Percentiles rank a stretch among this genome's conserved stretches.
These are phyloP conservation scores for Chrysocyon brachyurus DNA, from an alignment of 2,797 vertebrate genomes.

Conservation along the genomic window DNA sequence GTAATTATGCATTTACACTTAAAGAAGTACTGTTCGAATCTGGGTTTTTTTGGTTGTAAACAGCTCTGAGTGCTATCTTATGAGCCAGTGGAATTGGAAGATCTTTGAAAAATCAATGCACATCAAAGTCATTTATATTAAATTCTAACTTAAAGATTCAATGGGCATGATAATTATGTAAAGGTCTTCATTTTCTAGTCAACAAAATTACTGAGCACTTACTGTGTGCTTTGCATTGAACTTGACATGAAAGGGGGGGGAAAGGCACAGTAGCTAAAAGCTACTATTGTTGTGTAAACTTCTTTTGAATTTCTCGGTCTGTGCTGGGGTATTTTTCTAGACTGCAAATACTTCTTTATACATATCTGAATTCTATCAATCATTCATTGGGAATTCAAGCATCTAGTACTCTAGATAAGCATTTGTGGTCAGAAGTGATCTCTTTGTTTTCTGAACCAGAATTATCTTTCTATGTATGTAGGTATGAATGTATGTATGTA, in stretches of 20 bases:
- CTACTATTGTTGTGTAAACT: neutral
- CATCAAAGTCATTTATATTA: neutral
- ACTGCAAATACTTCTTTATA: neutral
- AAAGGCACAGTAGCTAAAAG: rapidly evolving
- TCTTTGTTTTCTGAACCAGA: neutral
- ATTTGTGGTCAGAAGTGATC: neutral
- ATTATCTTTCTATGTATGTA: neutral
- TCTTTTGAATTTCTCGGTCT: neutral
- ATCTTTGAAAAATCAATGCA: conserved; percentile 33
- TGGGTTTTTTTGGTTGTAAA: neutral
- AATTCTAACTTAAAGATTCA: conserved; percentile 31
- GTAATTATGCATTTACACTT: neutral
- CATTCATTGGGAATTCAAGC: neutral
- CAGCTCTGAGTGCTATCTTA: neutral
- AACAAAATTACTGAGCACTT: neutral
- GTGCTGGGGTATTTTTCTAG: neutral
- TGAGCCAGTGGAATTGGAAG: neutral
- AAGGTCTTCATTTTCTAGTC: conserved; percentile 28
- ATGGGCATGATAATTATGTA: neutral
- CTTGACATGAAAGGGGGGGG: neutral
- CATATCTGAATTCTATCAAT: neutral
- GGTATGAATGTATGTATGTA: too few relatives aligned
- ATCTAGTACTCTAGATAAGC: neutral
- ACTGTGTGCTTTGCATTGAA: neutral
- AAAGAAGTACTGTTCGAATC: neutral